Percentiles rank a stretch among this genome's conserved stretches.
Evolutionary conservation across 2,888 invertebrate species (phyloP).

Genomic region (Polydrusus tereticollis): DNA sequence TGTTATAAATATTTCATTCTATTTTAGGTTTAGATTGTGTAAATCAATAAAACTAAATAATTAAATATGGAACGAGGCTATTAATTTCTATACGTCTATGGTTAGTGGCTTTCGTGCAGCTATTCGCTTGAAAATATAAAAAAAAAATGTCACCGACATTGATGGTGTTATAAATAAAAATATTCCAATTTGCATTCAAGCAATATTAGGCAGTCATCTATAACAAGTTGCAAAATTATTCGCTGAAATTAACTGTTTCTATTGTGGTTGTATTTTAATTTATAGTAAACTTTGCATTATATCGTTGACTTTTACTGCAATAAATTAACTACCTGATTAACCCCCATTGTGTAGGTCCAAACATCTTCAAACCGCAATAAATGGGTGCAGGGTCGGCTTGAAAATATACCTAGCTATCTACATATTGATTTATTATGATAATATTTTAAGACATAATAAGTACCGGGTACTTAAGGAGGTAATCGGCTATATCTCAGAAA

Average conservation of each 20-base stretch:
- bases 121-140: not conserved
- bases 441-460: too few species aligned
- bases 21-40: not conserved
- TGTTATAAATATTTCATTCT: not conserved
- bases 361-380: too few species aligned
- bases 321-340: too few species aligned
- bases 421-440: too few species aligned
- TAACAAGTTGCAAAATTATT: not conserved
- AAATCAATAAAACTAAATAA: not conserved
- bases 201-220: not conserved
- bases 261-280: not conserved
- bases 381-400: too few species aligned
- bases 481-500: too few species aligned
- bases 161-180: constrained; percentile 16
- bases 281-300: too few species aligned
- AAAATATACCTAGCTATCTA: too few species aligned
- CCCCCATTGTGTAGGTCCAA: too few species aligned
- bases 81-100: not conserved
- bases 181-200: constrained; percentile 5
- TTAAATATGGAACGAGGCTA: not conserved
- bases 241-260: not conserved
- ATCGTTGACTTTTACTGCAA: too few species aligned
- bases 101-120: not conserved
- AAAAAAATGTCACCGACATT: not conserved
- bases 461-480: too few species aligned